phyloP scores from a whole-genome alignment of 2,113 vertebrate species.

The Panthera tigris region DNA sequence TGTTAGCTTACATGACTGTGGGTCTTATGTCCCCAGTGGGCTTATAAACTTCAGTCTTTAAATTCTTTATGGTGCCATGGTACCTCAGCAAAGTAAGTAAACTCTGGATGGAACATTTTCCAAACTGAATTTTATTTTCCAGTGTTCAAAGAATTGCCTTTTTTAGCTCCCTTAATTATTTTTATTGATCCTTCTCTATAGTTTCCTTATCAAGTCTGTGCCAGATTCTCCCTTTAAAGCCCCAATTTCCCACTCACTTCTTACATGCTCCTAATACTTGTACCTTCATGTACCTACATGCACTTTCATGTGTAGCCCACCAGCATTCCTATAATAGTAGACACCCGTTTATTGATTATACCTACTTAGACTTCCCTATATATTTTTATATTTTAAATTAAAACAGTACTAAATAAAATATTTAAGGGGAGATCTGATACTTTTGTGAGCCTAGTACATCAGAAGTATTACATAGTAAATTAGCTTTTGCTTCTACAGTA shows the following conservation, averaged over 20 bases:
- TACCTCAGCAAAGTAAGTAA: neutral
- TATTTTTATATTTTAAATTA: neutral
- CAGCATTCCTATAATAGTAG: neutral
- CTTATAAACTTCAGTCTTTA: neutral
- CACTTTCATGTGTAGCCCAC: neutral
- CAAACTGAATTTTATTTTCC: neutral
- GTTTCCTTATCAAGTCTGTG: neutral
- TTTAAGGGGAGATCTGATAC: neutral
- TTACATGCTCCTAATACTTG: neutral
- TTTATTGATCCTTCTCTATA: neutral
- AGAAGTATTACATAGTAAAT: neutral
- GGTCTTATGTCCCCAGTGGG: neutral
- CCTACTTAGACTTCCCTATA: neutral
- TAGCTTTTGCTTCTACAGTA: neutral
- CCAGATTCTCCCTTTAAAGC: neutral
- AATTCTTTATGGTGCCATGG: neutral
- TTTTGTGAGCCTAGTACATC: neutral
- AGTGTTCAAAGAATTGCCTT: neutral
- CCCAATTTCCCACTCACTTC: neutral
- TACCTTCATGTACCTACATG: neutral
- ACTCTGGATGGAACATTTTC: neutral
- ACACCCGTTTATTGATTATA: neutral
- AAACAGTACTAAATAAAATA: constrained; percentile 2
- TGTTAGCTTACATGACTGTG: neutral
- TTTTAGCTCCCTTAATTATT: neutral